A percentile compares a stretch with the other conserved stretches of the same genome.
These are phyloP conservation scores for Miichthys miiuy DNA, from an alignment of 2,797 vertebrate species.

Conservation along the genomic window DNA sequence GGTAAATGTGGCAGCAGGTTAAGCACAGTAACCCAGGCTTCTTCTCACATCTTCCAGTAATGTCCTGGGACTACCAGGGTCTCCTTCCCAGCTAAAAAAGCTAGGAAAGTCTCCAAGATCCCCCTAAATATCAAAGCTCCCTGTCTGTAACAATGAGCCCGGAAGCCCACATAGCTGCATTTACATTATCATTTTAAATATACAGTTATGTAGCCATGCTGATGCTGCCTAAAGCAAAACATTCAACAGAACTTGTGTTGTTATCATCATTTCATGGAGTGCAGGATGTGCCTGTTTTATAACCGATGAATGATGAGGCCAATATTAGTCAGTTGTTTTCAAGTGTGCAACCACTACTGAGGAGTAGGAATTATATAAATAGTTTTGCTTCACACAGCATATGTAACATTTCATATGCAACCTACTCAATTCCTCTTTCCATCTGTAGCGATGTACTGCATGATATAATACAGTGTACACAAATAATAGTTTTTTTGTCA, in stretches of 20 bases:
- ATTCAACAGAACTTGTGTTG: background rate
- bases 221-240: background rate
- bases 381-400: constrained; percentile 20
- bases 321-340: background rate
- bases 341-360: background rate
- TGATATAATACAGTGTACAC: background rate
- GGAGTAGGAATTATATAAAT: background rate
- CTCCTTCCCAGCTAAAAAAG: constrained; percentile 7
- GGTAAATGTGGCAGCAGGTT: background rate
- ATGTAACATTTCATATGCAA: background rate
- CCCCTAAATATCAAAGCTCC: background rate
- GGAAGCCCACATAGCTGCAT: no score
- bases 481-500: background rate
- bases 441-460: background rate
- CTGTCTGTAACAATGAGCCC: background rate
- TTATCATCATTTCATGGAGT: background rate
- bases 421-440: constrained; percentile 21
- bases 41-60: background rate
- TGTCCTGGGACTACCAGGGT: background rate
- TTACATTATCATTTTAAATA: background rate
- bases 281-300: constrained; percentile 13
- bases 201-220: background rate
- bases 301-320: constrained; percentile 10
- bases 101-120: background rate
- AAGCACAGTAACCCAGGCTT: constrained; percentile 3